Evolutionary conservation across 2,797 vertebrate genomes (phyloP).

Genomic region (Kryptopterus vitreolus): DNA sequence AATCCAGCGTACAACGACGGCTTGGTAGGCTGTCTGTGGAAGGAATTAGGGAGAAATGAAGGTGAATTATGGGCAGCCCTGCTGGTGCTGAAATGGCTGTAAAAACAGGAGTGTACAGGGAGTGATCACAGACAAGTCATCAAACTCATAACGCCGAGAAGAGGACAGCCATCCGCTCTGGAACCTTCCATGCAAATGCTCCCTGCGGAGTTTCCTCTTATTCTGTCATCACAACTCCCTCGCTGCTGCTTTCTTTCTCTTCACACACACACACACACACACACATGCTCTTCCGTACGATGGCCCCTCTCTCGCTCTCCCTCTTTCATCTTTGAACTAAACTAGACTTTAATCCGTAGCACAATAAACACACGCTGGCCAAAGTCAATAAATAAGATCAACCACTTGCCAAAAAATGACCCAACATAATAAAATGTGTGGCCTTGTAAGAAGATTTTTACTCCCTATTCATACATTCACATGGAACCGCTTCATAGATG

Average conservation of each 20-base stretch:
- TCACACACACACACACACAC: constrained; percentile 4
- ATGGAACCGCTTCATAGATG: constrained; percentile 55
- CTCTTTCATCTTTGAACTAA: constrained; percentile 30
- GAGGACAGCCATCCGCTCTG: constrained; percentile 48
- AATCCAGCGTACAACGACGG: background rate
- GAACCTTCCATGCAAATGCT: constrained; percentile 40
- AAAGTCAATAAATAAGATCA: constrained; percentile 40
- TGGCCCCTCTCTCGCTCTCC: constrained; percentile 5
- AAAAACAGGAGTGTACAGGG: constrained; percentile 57
- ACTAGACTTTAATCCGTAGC: constrained; percentile 41
- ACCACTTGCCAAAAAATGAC: constrained; percentile 34
- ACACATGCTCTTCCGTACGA: background rate
- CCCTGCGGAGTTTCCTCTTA: constrained; percentile 34
- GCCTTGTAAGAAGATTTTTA: constrained; percentile 31
- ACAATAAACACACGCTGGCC: constrained; percentile 39
- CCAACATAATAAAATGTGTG: constrained; percentile 27
- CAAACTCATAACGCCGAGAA: constrained; percentile 49
- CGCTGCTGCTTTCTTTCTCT: constrained; percentile 62
- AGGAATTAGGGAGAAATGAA: constrained; percentile 49
- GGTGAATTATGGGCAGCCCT: constrained; percentile 54
- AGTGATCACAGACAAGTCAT: constrained; percentile 54
- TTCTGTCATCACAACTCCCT: constrained; percentile 63
- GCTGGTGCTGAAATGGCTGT: constrained; percentile 57
- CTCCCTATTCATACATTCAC: constrained; percentile 42
- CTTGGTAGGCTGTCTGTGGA: constrained; percentile 36